Evolutionary conservation across 2,797 vertebrate species (phyloP).

Genomic region (Australoheros facetus): DNA sequence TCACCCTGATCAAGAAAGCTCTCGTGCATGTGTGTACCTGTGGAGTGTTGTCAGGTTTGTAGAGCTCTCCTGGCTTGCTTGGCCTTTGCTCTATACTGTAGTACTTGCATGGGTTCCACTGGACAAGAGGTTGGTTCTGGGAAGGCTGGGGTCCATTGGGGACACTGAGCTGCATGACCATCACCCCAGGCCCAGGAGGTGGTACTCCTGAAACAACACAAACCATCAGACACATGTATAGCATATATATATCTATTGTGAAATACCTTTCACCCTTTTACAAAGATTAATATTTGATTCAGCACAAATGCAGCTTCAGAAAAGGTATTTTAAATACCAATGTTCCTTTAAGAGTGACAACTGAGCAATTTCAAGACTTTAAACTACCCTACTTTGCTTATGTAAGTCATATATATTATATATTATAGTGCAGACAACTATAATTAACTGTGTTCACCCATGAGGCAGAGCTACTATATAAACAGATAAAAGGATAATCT

Average conservation of each 20-base stretch:
- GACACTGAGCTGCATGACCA: slow-evolving; percentile 98
- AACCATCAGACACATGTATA: slow-evolving; percentile 8
- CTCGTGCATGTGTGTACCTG: slow-evolving; percentile 79
- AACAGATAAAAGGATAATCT: not conserved
- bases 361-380: not conserved
- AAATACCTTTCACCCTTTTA: not conserved
- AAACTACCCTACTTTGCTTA: not conserved
- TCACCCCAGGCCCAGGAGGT: slow-evolving; percentile 91
- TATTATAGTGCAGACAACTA: not conserved
- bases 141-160: slow-evolving; percentile 94
- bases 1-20: not conserved
- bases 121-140: slow-evolving; percentile 93
- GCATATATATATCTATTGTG: not conserved
- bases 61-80: slow-evolving; percentile 92
- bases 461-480: not conserved
- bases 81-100: slow-evolving; percentile 95
- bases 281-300: not conserved
- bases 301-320: not conserved
- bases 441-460: not conserved
- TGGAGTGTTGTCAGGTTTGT: slow-evolving; percentile 87
- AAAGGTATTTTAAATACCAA: not conserved
- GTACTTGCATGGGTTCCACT: slow-evolving; percentile 99
- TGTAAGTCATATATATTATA: not conserved
- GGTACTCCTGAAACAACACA: slow-evolving; percentile 85
- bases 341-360: not conserved